These are phyloP conservation scores for Acanthosepion pharaonis DNA, from an alignment of 2,888 invertebrate species.

Conservation along the genomic window DNA sequence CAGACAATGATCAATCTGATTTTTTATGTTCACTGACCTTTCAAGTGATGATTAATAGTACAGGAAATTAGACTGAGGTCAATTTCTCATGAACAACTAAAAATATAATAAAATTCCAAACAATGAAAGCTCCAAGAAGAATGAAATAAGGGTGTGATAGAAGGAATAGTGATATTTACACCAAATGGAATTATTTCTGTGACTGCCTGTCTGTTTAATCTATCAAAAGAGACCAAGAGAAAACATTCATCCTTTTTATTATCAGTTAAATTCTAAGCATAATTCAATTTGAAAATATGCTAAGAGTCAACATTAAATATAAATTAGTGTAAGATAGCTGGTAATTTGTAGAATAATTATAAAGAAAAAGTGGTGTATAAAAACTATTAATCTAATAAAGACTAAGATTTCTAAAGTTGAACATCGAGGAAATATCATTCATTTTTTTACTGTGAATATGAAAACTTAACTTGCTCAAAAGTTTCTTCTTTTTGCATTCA, in stretches of 20 bases:
- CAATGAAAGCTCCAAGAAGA: not conserved
- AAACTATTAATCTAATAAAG: too few species aligned
- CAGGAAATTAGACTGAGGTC: not conserved
- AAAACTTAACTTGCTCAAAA: too few species aligned
- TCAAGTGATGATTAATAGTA: not conserved
- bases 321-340: not conserved
- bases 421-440: too few species aligned
- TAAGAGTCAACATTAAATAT: not conserved
- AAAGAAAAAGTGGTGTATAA: too few species aligned
- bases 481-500: too few species aligned
- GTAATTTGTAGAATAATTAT: too few species aligned
- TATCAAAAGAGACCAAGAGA: not conserved
- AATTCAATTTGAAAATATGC: not conserved
- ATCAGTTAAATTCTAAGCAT: not conserved
- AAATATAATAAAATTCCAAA: not conserved
- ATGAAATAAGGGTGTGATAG: not conserved
- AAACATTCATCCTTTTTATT: not conserved
- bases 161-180: not conserved
- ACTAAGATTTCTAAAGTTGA: too few species aligned
- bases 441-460: too few species aligned
- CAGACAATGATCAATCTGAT: not conserved
- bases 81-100: not conserved
- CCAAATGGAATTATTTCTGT: not conserved
- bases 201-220: not conserved
- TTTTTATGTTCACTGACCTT: slow-evolving; percentile 33